Conservation (phyloP, 1,140 invertebrate species). For the Onthophagus taurus region DNA sequence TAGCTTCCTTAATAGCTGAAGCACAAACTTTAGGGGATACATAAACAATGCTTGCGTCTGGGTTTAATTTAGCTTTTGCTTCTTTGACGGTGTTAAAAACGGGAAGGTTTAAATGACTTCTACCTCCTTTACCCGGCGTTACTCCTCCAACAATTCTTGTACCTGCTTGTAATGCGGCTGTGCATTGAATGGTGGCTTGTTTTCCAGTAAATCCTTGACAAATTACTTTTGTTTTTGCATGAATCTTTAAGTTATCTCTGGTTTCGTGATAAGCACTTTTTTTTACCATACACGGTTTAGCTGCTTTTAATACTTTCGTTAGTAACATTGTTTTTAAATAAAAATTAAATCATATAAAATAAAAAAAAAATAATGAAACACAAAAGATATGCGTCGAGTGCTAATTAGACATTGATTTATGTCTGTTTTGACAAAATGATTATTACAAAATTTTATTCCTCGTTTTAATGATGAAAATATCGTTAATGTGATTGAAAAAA, state of each 20-base stretch:
- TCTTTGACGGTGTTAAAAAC: conserved; percentile 87
- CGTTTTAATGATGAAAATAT: too few species aligned
- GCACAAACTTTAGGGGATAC: conserved; percentile 92
- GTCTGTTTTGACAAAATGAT: too few species aligned
- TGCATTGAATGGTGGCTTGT: conserved; percentile 85
- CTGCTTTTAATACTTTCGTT: too few species aligned
- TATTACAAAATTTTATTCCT: too few species aligned
- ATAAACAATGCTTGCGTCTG: conserved; percentile 91
- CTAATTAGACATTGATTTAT: too few species aligned
- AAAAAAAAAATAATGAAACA: too few species aligned
- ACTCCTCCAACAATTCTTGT: conserved; percentile 95
- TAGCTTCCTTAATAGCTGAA: conserved; percentile 86
- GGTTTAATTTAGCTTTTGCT: conserved; percentile 74
- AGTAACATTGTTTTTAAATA: too few species aligned
- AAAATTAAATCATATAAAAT: too few species aligned
- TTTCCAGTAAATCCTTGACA: conserved; percentile 87
- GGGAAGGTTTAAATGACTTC: conserved; percentile 82
- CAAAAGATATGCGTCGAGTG: too few species aligned
- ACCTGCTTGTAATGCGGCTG: conserved; percentile 95
- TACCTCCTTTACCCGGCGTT: conserved; percentile 89
- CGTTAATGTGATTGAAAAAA: too few species aligned
- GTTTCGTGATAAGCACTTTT: too few species aligned
- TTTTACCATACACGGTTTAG: too few species aligned
- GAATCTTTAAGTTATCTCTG: not conserved
- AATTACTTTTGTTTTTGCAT: conserved; percentile 84